Base-by-base conservation (phyloP, 2,888 invertebrate genomes). In the Dromius quadrimaculatus region DNA sequence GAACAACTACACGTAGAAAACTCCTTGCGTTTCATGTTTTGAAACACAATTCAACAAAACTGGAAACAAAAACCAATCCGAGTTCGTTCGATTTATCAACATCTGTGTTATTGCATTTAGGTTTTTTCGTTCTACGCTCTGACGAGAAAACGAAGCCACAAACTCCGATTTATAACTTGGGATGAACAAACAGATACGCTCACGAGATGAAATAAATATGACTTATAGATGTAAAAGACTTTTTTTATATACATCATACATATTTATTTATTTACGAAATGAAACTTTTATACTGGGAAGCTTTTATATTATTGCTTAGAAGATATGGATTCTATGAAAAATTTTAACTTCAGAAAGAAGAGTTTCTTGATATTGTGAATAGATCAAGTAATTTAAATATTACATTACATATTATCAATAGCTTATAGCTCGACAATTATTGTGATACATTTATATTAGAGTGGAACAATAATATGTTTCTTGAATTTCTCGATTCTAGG, bases 21-120 rank as follows among this genome's bases (percentile, higher is more conserved):
- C 13, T 17, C 5, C 8, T 20, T 20, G 41, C 45, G 45, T 20
- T 45, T 45, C 45, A 19, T 45, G 45, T 9, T 23, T 15, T 1
- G 50, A 50, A 50, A 50, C 23, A 5, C 5, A 54, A 54, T 15
- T 15, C 8, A n/a, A n/a, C n/a, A n/a, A n/a, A 28, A 28, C 28
- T 28, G 15, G 15, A 41, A 41, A 41, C 41, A 54, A 54, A 54
- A 11, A 13, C 50, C 50, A 17, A 41, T 41, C 6, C 15, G 11
- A 2, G 36, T 36, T 11, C 20, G 28, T 54, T 54, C 32, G 28
- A 54, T 54, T 54, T 54, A 23, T 54, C 50, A 54, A 6, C 50
- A 54, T 54, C 50, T 54, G 47, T 50, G 28, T 54, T 54, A 54
- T 54, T 54, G 23, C 50, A 54, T 50, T 50, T 50, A 28, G 28